Percentiles rank a stretch among this genome's conserved stretches.
phyloP scores from a whole-genome alignment of 1,140 invertebrate species.

The Sipha flava region DNA sequence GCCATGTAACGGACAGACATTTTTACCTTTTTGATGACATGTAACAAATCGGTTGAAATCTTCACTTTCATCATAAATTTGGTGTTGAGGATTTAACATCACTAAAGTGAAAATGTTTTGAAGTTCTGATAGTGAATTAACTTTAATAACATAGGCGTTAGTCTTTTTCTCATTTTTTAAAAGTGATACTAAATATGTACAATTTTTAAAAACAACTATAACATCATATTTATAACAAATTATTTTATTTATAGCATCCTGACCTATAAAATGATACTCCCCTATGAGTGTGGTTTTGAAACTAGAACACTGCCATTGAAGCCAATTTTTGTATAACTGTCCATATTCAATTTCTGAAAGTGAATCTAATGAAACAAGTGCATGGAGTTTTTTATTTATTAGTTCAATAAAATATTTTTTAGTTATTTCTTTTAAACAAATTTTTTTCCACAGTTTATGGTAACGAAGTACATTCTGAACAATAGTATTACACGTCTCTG shows the following conservation, averaged over 20 bases:
- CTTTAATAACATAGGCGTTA: not conserved
- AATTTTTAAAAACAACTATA: not conserved
- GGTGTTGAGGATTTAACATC: not conserved
- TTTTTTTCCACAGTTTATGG: not conserved
- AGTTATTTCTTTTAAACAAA: not conserved
- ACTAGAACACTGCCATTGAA: not conserved
- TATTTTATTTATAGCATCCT: not conserved
- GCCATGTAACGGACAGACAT: not conserved
- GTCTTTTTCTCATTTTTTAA: not conserved
- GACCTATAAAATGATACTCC: not conserved
- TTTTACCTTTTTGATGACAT: not conserved
- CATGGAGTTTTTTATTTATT: not conserved
- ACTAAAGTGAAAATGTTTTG: not conserved
- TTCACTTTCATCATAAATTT: not conserved
- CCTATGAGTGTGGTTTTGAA: not conserved
- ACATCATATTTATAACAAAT: not conserved
- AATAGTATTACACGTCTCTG: not conserved
- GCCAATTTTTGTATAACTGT: not conserved
- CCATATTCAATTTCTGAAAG: not conserved
- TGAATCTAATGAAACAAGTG: not conserved
- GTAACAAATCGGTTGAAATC: not conserved
- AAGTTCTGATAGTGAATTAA: not conserved
- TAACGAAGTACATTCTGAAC: not conserved
- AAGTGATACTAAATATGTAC: not conserved
- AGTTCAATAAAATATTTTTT: not conserved